These are phyloP conservation scores for Diaphora mendica DNA, from an alignment of 2,888 invertebrate species.

Conservation along the genomic window DNA sequence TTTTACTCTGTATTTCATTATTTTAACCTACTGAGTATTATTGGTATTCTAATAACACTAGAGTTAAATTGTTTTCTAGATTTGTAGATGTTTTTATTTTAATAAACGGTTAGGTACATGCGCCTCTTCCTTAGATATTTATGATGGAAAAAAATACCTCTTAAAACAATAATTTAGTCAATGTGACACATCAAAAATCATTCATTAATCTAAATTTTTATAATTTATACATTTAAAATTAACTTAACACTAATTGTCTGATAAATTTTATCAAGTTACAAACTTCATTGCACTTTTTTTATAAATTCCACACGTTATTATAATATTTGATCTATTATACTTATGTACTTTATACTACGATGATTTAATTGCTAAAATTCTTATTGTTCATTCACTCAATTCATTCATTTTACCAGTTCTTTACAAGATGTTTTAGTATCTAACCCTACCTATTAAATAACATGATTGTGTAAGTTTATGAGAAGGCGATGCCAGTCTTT, in stretches of 20 bases:
- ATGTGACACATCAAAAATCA: not conserved
- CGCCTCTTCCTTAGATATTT: not conserved
- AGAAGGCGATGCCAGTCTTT: conserved; percentile 33
- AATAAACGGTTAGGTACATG: too few species aligned
- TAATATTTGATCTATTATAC: not conserved
- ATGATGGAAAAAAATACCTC: not conserved
- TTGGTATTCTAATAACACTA: not conserved
- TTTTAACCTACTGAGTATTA: not conserved
- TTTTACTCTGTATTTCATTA: too few species aligned
- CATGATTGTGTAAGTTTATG: conserved; percentile 15
- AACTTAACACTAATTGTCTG: too few species aligned
- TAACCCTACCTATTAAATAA: not conserved
- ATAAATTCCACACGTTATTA: not conserved
- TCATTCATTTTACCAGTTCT: not conserved
- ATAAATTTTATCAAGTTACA: too few species aligned
- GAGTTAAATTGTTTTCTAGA: not conserved
- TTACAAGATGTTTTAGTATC: not conserved
- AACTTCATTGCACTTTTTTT: not conserved
- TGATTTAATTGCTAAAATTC: not conserved
- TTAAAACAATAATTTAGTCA: not conserved
- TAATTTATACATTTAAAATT: too few species aligned
- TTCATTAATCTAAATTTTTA: not conserved
- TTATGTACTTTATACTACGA: not conserved
- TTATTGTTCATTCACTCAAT: not conserved
- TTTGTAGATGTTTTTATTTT: not conserved